Conservation (phyloP, 2,888 invertebrate species). For the Trichacis sp. region DNA sequence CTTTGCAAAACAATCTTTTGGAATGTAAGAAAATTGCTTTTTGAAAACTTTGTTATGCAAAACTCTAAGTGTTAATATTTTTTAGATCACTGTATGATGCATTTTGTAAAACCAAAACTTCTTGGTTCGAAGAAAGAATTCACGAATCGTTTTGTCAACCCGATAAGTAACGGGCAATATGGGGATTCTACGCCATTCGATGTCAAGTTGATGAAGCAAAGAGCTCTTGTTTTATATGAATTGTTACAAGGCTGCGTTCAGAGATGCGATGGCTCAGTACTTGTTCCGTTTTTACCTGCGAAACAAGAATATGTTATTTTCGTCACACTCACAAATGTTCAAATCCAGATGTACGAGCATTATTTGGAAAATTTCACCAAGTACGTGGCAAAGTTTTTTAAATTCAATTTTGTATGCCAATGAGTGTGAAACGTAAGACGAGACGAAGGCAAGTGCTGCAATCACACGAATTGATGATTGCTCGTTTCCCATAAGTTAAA, state of each 20-base stretch:
- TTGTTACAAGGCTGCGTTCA: conserved; percentile 94
- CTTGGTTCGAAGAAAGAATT: conserved; percentile 95
- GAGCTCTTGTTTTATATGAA: conserved; percentile 95
- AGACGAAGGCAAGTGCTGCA: too few species aligned
- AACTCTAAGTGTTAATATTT: too few species aligned
- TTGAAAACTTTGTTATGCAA: too few species aligned
- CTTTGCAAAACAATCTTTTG: too few species aligned
- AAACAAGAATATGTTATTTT: conserved; percentile 97
- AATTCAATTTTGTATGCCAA: conserved; percentile 34
- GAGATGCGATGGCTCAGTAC: conserved; percentile 90
- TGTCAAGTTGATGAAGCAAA: conserved; percentile 91
- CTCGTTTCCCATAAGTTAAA: too few species aligned
- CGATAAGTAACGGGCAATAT: conserved; percentile 96
- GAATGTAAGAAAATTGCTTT: too few species aligned
- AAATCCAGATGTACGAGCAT: conserved; percentile 84
- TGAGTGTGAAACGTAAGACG: too few species aligned
- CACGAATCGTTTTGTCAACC: conserved; percentile 94
- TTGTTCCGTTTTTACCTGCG: conserved; percentile 94
- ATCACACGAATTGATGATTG: conserved; percentile 32
- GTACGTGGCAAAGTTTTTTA: conserved; percentile 38
- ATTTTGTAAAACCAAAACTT: conserved; percentile 96
- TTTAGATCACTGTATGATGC: conserved; percentile 97
- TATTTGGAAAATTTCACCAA: conserved; percentile 80
- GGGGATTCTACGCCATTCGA: conserved; percentile 93
- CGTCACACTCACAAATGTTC: conserved; percentile 84